These are phyloP conservation scores for Anodontia alba DNA, from an alignment of 2,888 invertebrate species.

Conservation along the genomic window DNA sequence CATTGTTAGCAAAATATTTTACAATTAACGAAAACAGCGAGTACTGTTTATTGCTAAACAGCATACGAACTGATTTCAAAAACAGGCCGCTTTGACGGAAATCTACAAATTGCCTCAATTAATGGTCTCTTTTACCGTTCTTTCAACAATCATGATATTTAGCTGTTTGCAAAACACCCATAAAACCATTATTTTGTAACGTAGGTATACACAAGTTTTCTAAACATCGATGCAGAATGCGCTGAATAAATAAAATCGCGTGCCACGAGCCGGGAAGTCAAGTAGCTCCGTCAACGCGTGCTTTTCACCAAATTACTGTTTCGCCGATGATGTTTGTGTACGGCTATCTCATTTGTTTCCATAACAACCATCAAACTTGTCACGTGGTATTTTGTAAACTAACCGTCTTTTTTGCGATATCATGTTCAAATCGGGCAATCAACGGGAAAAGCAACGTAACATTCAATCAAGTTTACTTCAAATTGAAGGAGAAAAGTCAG, in stretches of 20 bases:
- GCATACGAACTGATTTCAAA: not conserved
- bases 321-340: constrained; percentile 18
- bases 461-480: no score
- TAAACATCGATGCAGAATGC: constrained; percentile 42
- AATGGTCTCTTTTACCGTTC: not conserved
- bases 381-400: constrained; percentile 1
- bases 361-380: constrained; percentile 19
- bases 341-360: constrained; percentile 6
- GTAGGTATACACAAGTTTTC: constrained; percentile 46
- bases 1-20: constrained; percentile 14
- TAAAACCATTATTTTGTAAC: constrained; percentile 60
- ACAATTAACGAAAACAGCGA: constrained; percentile 12
- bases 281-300: constrained; percentile 29
- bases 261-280: constrained; percentile 28
- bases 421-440: not conserved
- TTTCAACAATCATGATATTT: constrained; percentile 31
- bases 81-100: not conserved
- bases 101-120: constrained; percentile 5
- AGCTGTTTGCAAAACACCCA: constrained; percentile 15
- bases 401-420: not conserved
- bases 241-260: constrained; percentile 46
- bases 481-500: no score
- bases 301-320: constrained; percentile 3
- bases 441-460: no score
- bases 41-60: constrained; percentile 5